Percentiles rank a stretch among this genome's conserved stretches.
phyloP scores from a whole-genome alignment of 2,888 invertebrate genomes.

The Vesta saturnalis region DNA sequence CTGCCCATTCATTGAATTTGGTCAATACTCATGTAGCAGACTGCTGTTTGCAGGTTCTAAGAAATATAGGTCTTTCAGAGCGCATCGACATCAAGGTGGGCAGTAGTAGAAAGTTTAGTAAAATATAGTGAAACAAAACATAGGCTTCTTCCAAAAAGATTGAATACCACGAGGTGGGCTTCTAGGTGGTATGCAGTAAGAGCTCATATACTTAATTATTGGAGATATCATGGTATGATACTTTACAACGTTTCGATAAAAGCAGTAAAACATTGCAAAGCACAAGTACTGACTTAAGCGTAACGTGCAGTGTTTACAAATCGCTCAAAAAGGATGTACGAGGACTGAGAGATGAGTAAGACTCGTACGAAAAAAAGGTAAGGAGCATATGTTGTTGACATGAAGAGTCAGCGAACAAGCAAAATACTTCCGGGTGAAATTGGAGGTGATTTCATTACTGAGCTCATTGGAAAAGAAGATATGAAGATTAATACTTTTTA shows the following conservation, averaged over 20 bases:
- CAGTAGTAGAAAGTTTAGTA: not conserved
- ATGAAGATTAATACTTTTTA: not conserved
- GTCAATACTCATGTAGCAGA: not conserved
- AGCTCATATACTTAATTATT: not conserved
- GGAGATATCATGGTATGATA: not conserved
- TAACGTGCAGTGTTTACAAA: slow-evolving; percentile 10
- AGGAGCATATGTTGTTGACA: slow-evolving; percentile 1
- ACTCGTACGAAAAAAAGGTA: slow-evolving; percentile 11
- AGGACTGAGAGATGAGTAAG: slow-evolving; percentile 14
- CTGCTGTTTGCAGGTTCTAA: not conserved
- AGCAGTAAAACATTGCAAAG: not conserved
- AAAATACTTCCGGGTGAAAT: not conserved
- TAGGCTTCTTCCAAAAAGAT: not conserved
- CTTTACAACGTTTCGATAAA: too few species aligned
- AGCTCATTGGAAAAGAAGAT: slow-evolving; percentile 2
- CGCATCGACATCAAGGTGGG: not conserved
- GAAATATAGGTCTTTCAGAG: not conserved
- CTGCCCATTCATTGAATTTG: too few species aligned
- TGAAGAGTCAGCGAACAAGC: not conserved
- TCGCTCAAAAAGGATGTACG: not conserved
- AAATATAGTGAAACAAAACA: not conserved
- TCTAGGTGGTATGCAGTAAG: not conserved
- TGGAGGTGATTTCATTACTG: not conserved
- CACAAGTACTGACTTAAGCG: slow-evolving; percentile 1
- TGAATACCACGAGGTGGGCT: not conserved